A percentile compares a stretch with the other conserved stretches of the same genome.
phyloP scores from a whole-genome alignment of 2,888 invertebrate genomes.

The Pomacea canaliculata region DNA sequence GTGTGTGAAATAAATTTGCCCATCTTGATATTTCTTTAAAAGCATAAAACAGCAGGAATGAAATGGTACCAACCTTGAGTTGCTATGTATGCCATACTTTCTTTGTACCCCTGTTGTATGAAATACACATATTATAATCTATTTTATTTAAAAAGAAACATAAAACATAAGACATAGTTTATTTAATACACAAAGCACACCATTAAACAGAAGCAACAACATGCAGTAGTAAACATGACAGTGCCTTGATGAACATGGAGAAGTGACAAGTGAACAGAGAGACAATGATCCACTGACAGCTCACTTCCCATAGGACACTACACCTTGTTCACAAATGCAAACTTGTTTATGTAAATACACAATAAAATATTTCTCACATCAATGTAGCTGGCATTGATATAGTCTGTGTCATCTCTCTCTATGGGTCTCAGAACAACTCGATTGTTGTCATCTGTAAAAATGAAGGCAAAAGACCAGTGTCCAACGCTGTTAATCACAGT shows the following conservation, averaged over 20 bases:
- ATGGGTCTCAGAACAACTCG: conserved; percentile 12
- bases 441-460: conserved; percentile 14
- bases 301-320: too few relatives aligned
- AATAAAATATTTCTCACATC: conserved; percentile 6
- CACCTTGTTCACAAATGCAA: too few relatives aligned
- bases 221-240: background rate
- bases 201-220: background rate
- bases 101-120: conserved; percentile 8
- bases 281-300: too few relatives aligned
- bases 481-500: too few relatives aligned
- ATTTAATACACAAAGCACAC: background rate
- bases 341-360: too few relatives aligned
- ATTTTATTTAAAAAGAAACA: background rate
- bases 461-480: too few relatives aligned
- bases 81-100: conserved; percentile 21
- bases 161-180: background rate
- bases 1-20: background rate
- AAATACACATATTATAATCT: background rate
- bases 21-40: too few relatives aligned
- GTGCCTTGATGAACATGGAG: too few relatives aligned
- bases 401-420: conserved; percentile 4
- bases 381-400: conserved; percentile 24
- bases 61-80: conserved; percentile 19
- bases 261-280: background rate
- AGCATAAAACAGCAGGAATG: too few relatives aligned